Percentiles rank a stretch among this genome's conserved stretches.
phyloP scores from a whole-genome alignment of 2,113 vertebrate genomes.

The Copsychus sechellarum region DNA sequence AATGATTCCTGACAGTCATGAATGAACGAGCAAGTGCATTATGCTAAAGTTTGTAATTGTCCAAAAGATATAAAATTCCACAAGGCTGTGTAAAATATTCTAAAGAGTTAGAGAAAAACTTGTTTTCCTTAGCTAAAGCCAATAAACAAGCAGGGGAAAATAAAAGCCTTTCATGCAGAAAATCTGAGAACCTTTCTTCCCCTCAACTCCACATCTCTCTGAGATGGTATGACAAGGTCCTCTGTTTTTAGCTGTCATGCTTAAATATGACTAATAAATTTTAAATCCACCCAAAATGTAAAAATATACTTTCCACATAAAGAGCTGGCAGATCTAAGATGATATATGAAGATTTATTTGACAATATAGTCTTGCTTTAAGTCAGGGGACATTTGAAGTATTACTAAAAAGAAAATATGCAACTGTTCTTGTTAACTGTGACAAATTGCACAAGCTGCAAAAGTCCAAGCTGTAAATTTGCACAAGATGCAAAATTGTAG shows the following conservation, averaged over 20 bases:
- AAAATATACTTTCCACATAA: neutral
- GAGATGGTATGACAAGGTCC: neutral
- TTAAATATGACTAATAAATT: slow-evolving; percentile 5
- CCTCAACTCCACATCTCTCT: neutral
- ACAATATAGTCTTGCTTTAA: neutral
- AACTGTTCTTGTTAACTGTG: neutral
- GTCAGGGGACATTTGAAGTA: neutral
- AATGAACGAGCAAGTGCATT: neutral
- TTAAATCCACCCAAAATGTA: neutral
- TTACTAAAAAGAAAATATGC: neutral
- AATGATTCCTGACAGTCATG: neutral
- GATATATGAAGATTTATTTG: neutral
- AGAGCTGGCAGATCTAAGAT: neutral
- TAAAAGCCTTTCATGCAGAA: neutral
- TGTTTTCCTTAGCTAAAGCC: neutral
- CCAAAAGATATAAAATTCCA: neutral
- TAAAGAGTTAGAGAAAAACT: neutral
- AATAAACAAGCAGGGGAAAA: neutral
- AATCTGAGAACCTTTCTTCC: neutral
- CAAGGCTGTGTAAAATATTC: neutral
- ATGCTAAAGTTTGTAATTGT: neutral
- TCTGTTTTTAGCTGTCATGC: neutral
- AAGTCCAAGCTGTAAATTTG: neutral
- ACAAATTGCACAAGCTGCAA: neutral
- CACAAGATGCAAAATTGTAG: neutral